Evolutionary conservation across 2,113 vertebrate species (phyloP).

Genomic region (Istiophorus platypterus): DNA sequence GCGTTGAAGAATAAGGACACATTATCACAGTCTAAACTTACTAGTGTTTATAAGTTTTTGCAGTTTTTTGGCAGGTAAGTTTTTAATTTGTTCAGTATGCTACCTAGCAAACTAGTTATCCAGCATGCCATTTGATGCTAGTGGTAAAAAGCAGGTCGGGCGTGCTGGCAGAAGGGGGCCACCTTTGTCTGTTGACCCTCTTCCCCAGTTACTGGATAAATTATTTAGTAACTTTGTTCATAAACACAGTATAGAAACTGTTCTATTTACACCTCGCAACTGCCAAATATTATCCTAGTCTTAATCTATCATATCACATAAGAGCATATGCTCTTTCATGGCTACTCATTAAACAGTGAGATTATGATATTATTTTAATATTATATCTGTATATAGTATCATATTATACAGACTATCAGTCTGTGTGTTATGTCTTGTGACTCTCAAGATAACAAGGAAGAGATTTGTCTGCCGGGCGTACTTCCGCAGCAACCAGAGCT

Average conservation of each 20-base stretch:
- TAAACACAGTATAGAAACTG: too few species aligned
- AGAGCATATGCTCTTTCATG: background rate
- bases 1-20: too few species aligned
- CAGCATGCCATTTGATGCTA: background rate
- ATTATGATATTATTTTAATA: background rate
- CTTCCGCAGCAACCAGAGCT: background rate
- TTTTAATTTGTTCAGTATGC: too few species aligned
- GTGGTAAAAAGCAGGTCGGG: background rate
- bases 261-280: background rate
- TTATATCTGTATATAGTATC: background rate
- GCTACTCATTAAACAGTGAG: background rate
- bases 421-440: background rate
- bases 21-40: too few species aligned
- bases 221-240: too few species aligned
- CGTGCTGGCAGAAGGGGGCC: too few species aligned
- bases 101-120: background rate
- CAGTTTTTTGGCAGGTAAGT: too few species aligned
- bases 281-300: background rate
- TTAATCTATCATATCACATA: background rate
- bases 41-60: too few species aligned
- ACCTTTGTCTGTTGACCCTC: background rate
- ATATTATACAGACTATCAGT: background rate
- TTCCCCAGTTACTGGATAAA: background rate
- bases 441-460: background rate
- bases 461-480: constrained; percentile 1